phyloP scores from a whole-genome alignment of 2,888 invertebrate genomes.

The Drosophila borealis region DNA sequence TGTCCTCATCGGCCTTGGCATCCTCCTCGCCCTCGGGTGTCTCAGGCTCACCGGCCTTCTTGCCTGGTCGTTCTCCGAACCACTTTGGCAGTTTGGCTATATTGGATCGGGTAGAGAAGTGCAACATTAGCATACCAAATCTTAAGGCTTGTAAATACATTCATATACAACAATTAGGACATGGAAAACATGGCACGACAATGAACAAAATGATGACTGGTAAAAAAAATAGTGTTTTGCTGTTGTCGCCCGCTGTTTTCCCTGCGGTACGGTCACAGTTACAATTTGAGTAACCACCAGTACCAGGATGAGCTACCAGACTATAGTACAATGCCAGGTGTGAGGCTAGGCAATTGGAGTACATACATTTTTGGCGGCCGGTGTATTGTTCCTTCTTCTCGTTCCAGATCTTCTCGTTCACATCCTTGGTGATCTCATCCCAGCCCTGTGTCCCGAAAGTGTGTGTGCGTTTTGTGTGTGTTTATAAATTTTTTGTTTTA shows the following conservation, averaged over 20 bases:
- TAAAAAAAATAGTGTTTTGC: slow-evolving; percentile 26
- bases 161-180: slow-evolving; percentile 7
- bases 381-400: slow-evolving; percentile 95
- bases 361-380: slow-evolving; percentile 95
- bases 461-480: slow-evolving; percentile 23
- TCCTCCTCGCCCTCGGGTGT: slow-evolving; percentile 96
- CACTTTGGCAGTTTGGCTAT: slow-evolving; percentile 96
- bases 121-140: slow-evolving; percentile 5
- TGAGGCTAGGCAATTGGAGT: slow-evolving; percentile 29
- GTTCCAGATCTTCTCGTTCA: slow-evolving; percentile 93
- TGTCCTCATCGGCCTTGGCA: slow-evolving; percentile 91
- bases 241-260: slow-evolving; percentile 25
- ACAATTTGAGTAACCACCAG: slow-evolving; percentile 18
- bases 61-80: slow-evolving; percentile 98
- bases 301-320: slow-evolving; percentile 25
- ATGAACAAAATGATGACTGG: slow-evolving; percentile 53
- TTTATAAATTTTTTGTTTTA: slow-evolving; percentile 7
- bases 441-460: slow-evolving; percentile 89
- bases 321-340: slow-evolving; percentile 79
- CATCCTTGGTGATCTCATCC: slow-evolving; percentile 93
- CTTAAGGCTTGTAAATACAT: background rate
- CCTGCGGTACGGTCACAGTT: slow-evolving; percentile 16
- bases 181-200: slow-evolving; percentile 64
- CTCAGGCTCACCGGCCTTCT: slow-evolving; percentile 94
- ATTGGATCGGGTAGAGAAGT: background rate